Evolutionary conservation across 2,797 vertebrate genomes (phyloP), one percentile per base, ranked within the genome.

Genomic region (Lates japonicus): DNA sequence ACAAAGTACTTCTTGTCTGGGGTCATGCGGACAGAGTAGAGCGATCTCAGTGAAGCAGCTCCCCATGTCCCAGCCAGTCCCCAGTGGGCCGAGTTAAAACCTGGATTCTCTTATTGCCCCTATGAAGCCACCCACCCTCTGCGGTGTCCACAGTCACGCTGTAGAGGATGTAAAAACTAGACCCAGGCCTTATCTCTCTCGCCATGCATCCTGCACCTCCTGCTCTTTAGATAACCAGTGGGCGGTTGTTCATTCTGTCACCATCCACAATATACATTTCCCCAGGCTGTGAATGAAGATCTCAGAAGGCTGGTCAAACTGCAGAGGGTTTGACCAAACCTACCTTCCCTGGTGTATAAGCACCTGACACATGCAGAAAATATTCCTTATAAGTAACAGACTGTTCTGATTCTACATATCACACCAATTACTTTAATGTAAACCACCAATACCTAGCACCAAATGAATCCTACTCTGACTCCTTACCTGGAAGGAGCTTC

Each of bases 211-310:
- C 98, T 97, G 54, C 71, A 97, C 90, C 86, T 95, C 84, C 65
- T 95, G 95, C 39, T 97, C 97, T 78, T 93, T 84, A 17, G 97
- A 96, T 19, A 99, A 88, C 91, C 99, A n/a, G n/a, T 99, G 52
- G 92, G 41, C 98, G 97, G 93, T 99, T 99, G 93, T 99, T 99
- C 88, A 97, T 80, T 16, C 98, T 98, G 0, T 99, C 98, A 19
- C 98, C 98, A 52, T 99, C 98, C 62, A 98, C 98, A 1, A 99
- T 95, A 76, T 98, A 99, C 3, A 99, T 90, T 63, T 99, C 97
- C 78, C 97, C 97, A 0, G 92, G 11, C 93, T 87, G 1, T 98
- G 97, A 17, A 99, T 93, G 39, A 96, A 97, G 64, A 99, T 81
- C 68, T 99, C 98, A 19, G 98, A 97, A 0, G 98, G 98, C 62